phyloP scores from a whole-genome alignment of 2,888 invertebrate species.

The Tetragonula carbonaria region DNA sequence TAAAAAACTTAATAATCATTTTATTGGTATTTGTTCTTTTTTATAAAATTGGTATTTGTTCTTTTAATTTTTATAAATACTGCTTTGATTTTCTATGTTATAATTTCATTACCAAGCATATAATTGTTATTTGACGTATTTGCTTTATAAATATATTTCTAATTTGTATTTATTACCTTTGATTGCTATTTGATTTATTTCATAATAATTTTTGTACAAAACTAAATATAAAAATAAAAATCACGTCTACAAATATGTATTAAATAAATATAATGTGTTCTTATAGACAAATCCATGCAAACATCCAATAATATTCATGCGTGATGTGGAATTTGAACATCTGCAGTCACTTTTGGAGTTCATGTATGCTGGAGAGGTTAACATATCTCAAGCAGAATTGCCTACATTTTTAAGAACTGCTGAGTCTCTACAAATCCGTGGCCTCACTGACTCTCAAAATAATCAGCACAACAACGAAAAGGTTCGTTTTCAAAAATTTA shows the following conservation, averaged over 20 bases:
- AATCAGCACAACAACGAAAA: slow-evolving; percentile 84
- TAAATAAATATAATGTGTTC: slow-evolving; percentile 9
- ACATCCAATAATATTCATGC: slow-evolving; percentile 94
- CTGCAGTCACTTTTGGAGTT: slow-evolving; percentile 92
- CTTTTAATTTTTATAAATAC: not conserved
- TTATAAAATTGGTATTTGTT: not conserved
- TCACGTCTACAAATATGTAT: not conserved
- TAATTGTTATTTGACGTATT: not conserved
- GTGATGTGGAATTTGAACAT: slow-evolving; percentile 92
- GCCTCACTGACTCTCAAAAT: slow-evolving; percentile 88
- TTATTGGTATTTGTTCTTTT: no score
- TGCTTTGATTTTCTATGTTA: not conserved
- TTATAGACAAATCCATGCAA: slow-evolving; percentile 93
- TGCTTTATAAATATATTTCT: not conserved
- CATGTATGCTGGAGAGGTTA: slow-evolving; percentile 94
- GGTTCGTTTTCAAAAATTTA: slow-evolving; percentile 62
- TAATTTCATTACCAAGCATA: not conserved
- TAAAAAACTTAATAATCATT: not conserved
- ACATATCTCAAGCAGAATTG: slow-evolving; percentile 91
- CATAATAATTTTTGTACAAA: not conserved
- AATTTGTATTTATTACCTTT: not conserved
- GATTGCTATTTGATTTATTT: not conserved
- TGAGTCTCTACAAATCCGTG: slow-evolving; percentile 91
- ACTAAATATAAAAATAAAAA: not conserved
- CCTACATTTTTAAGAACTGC: slow-evolving; percentile 91